phyloP scores from a whole-genome alignment of 2,888 invertebrate species.

The Pomacea canaliculata region DNA sequence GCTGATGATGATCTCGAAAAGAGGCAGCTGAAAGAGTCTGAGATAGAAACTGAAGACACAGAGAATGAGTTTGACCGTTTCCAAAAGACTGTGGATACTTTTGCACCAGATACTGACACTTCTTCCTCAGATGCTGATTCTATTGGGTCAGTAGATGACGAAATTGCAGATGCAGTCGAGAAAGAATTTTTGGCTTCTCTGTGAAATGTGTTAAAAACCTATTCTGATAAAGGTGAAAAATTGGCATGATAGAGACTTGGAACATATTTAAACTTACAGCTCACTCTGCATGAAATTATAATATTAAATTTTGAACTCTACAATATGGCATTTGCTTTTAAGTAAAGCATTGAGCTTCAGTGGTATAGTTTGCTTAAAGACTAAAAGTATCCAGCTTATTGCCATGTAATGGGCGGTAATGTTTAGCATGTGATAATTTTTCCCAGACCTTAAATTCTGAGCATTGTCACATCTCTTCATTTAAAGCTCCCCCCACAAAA shows the following conservation, averaged over 20 bases:
- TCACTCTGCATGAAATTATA: too few species aligned
- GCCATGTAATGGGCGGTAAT: too few species aligned
- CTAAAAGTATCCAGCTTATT: too few species aligned
- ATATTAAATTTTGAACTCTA: too few species aligned
- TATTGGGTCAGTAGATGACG: constrained; percentile 69
- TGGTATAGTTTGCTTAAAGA: too few species aligned
- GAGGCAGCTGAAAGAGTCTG: constrained; percentile 42
- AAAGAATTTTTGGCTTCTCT: constrained; percentile 62
- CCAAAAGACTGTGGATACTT: constrained; percentile 54
- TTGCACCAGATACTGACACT: constrained; percentile 48
- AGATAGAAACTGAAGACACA: constrained; percentile 49
- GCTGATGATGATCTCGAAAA: constrained; percentile 31
- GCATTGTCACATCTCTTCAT: too few species aligned
- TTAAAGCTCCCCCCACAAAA: too few species aligned
- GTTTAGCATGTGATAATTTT: too few species aligned
- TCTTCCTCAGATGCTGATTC: constrained; percentile 47
- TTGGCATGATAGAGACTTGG: background rate
- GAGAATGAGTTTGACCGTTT: constrained; percentile 55
- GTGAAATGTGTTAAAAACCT: background rate
- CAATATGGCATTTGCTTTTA: too few species aligned
- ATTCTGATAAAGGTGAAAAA: background rate
- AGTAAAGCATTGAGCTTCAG: too few species aligned
- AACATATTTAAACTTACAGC: too few species aligned
- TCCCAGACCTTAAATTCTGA: too few species aligned
- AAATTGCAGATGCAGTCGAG: constrained; percentile 69